Percentiles rank a stretch among this genome's conserved stretches.
Conservation (phyloP, 2,797 vertebrate genomes). For the Syncerus caffer region DNA sequence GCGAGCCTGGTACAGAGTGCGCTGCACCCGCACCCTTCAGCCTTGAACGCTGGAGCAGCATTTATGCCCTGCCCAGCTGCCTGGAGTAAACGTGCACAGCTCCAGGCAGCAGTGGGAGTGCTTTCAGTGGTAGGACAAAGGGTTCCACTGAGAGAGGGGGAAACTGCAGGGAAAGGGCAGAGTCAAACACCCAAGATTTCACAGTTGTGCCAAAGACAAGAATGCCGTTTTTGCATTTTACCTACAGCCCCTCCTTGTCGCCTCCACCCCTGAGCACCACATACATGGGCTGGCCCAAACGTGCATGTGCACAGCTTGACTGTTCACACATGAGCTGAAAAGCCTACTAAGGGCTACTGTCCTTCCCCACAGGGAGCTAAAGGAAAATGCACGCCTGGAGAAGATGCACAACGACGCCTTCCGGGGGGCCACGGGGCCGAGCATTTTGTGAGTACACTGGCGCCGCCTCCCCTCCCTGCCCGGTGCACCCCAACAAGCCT, state of each 20-base stretch:
- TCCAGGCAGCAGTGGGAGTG: neutral
- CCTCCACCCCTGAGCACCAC: neutral
- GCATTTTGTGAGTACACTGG: constrained; percentile 86
- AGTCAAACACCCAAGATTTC: neutral
- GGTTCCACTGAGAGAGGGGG: neutral
- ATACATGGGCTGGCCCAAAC: neutral
- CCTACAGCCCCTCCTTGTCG: too few relatives aligned
- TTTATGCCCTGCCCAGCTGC: neutral
- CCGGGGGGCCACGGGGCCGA: constrained; percentile 88
- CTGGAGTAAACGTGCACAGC: neutral
- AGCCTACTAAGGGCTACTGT: constrained; percentile 4
- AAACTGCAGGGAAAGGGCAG: neutral
- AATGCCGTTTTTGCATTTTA: neutral
- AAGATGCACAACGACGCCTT: constrained; percentile 89
- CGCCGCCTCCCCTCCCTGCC: neutral
- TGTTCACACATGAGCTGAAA: neutral
- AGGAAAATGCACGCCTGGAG: constrained; percentile 87
- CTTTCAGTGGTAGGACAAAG: neutral
- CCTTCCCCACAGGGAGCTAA: constrained; percentile 86
- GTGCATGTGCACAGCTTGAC: accelerated
- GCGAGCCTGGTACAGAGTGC: neutral
- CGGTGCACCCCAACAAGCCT: neutral
- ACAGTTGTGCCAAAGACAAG: neutral
- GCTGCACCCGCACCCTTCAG: neutral
- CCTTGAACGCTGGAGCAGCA: neutral